Conservation (phyloP, 2,797 vertebrate genomes). For the Falco columbarius region DNA sequence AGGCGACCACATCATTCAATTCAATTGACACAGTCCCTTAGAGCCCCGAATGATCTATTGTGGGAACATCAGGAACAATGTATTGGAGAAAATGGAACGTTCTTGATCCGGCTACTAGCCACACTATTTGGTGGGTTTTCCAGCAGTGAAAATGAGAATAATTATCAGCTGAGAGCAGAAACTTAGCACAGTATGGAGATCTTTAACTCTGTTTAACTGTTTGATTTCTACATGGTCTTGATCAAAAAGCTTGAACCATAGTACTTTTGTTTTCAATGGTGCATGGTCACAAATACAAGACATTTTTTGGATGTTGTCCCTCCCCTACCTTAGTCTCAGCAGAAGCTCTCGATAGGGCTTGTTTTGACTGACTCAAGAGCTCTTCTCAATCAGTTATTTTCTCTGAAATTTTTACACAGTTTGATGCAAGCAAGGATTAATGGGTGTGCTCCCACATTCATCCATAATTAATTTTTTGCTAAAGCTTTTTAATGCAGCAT, state of each 20-base stretch:
- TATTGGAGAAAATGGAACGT: conserved; percentile 39
- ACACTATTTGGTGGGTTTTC: neutral
- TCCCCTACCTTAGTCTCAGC: neutral
- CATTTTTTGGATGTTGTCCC: neutral
- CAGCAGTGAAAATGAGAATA: conserved; percentile 8
- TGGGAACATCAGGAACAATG: conserved; percentile 45
- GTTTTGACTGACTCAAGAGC: neutral
- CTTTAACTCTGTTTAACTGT: neutral
- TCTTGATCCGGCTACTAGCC: conserved; percentile 13
- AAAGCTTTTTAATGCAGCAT: neutral
- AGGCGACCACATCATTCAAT: conserved; percentile 55
- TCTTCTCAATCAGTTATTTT: conserved; percentile 3
- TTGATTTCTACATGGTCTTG: neutral
- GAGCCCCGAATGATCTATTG: conserved; percentile 57
- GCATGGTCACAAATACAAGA: neutral
- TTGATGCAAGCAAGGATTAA: neutral
- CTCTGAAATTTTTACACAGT: neutral
- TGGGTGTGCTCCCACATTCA: conserved; percentile 5
- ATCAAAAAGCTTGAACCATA: neutral
- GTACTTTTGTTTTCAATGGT: neutral
- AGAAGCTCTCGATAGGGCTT: neutral
- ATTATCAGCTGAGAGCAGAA: neutral
- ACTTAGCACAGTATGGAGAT: neutral
- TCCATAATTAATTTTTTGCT: conserved; percentile 30
- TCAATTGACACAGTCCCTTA: conserved; percentile 56